These are phyloP conservation scores for Augochlorella aurata DNA, from an alignment of 2,888 invertebrate species.

Conservation along the genomic window DNA sequence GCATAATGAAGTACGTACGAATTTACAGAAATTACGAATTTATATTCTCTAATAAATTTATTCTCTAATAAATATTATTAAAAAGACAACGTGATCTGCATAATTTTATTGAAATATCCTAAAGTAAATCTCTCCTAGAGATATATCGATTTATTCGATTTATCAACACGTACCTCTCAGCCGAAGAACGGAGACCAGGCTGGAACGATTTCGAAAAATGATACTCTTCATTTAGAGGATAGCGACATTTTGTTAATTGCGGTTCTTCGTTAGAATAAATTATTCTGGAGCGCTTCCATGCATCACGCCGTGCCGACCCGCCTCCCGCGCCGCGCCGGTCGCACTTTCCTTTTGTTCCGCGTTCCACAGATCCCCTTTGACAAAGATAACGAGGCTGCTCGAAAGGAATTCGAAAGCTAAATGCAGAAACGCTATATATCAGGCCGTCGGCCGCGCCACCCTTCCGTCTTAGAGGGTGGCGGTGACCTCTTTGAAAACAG, in stretches of 20 bases:
- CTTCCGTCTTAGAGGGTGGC: slow-evolving; percentile 30
- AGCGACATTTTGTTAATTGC: slow-evolving; percentile 56
- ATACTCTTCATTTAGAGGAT: slow-evolving; percentile 36
- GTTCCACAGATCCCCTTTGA: slow-evolving; percentile 50
- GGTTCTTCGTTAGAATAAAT: slow-evolving; percentile 60
- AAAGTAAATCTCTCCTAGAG: neutral
- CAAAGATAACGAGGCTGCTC: slow-evolving; percentile 64
- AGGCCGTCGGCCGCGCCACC: slow-evolving; percentile 32
- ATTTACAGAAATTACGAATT: too few relatives aligned
- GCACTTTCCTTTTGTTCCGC: slow-evolving; percentile 54
- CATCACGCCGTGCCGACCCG: neutral
- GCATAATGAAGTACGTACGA: too few relatives aligned
- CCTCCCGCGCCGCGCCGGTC: slow-evolving; percentile 33
- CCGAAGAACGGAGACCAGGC: neutral
- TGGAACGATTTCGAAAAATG: slow-evolving; percentile 49
- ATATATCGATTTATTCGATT: neutral
- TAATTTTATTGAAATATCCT: too few relatives aligned
- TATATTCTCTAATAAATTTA: too few relatives aligned
- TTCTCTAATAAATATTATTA: neutral
- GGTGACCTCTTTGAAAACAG: slow-evolving; percentile 55
- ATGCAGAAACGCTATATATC: slow-evolving; percentile 62
- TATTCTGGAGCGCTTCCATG: slow-evolving; percentile 46
- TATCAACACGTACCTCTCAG: neutral
- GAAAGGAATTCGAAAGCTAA: slow-evolving; percentile 60
- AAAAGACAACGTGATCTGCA: neutral